Percentiles rank a stretch among this genome's conserved stretches.
phyloP scores from a whole-genome alignment of 2,797 vertebrate species.

The Gadopsis marmoratus region DNA sequence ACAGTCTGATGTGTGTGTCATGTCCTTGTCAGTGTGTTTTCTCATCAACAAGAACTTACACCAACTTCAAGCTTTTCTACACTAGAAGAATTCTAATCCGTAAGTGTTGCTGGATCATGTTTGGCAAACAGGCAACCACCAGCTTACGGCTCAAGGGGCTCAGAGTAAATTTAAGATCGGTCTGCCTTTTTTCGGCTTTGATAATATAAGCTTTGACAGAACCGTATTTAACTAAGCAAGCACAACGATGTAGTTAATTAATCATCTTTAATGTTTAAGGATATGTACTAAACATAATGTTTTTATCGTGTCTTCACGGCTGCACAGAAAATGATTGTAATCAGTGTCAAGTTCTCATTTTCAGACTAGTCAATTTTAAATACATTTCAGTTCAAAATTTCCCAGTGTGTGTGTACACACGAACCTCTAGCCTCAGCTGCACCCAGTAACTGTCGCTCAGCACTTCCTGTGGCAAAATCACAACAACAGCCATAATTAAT shows the following conservation, averaged over 20 bases:
- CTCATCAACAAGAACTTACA: constrained; percentile 59
- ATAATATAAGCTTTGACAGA: constrained; percentile 50
- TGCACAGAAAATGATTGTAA: background rate
- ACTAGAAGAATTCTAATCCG: constrained; percentile 52
- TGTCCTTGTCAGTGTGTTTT: constrained; percentile 69
- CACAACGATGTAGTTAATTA: background rate
- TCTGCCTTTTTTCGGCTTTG: constrained; percentile 56
- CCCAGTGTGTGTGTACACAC: background rate
- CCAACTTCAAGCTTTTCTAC: constrained; percentile 52
- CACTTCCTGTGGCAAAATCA: constrained; percentile 11
- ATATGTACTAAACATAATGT: background rate
- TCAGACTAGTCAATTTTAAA: background rate
- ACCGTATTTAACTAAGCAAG: constrained; percentile 44
- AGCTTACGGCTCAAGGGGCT: constrained; percentile 65
- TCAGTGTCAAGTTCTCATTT: background rate
- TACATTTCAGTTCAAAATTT: background rate
- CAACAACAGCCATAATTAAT: constrained; percentile 11
- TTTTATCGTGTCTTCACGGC: background rate
- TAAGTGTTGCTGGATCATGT: constrained; percentile 66
- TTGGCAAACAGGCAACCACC: constrained; percentile 67
- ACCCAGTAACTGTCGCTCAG: background rate
- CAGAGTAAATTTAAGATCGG: constrained; percentile 64
- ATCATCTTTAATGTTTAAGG: constrained; percentile 10
- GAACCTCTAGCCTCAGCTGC: background rate
- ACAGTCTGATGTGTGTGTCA: constrained; percentile 38